Evolutionary conservation across 2,888 invertebrate genomes (phyloP).

Genomic region (Taenaris catops): DNA sequence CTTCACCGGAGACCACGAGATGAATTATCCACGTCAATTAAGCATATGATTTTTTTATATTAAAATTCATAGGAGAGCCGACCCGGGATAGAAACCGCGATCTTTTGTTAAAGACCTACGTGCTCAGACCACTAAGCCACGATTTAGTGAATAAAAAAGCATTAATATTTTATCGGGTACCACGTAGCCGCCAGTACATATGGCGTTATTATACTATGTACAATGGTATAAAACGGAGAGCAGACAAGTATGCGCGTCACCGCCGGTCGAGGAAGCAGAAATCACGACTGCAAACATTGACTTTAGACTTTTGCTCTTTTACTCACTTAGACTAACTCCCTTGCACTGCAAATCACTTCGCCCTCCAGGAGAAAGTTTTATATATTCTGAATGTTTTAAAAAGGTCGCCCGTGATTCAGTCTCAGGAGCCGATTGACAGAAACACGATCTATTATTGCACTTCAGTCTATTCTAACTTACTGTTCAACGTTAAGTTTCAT

Average conservation of each 20-base stretch:
- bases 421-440: conserved; percentile 41
- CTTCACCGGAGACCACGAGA: no score
- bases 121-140: no score
- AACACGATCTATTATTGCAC: conserved; percentile 38
- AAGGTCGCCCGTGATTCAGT: conserved; percentile 41
- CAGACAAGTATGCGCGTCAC: conserved; percentile 45
- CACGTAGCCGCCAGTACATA: no score
- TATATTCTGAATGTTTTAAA: conserved; percentile 58
- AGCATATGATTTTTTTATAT: no score
- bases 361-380: conserved; percentile 51
- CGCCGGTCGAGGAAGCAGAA: conserved; percentile 54
- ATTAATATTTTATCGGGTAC: no score
- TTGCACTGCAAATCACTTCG: conserved; percentile 67
- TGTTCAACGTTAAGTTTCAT: conserved; percentile 20
- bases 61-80: no score
- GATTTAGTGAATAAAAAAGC: no score
- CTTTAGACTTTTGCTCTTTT: conserved; percentile 74
- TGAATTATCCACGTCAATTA: no score
- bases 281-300: conserved; percentile 77
- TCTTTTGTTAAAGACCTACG: no score
- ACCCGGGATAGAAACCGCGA: no score
- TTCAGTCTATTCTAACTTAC: conserved; percentile 32
- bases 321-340: conserved; percentile 71
- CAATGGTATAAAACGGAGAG: conserved; percentile 25
- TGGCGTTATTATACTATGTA: no score